Evolutionary conservation across 2,797 vertebrate species (phyloP).

Genomic region (Urophycis tenuis): DNA sequence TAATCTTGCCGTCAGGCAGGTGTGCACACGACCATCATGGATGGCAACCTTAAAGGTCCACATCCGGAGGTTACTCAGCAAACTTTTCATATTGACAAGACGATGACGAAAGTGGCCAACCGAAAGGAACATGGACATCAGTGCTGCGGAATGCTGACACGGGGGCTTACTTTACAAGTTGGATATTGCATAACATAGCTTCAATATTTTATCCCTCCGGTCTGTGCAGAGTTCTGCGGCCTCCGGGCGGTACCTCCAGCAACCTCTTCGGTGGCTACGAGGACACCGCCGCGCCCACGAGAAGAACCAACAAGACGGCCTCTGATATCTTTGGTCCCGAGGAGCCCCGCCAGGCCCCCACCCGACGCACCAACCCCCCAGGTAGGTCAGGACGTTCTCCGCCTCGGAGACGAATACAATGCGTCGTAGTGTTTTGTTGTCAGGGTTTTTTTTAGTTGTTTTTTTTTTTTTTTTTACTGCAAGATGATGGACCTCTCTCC

Average conservation of each 20-base stretch:
- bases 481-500: background rate
- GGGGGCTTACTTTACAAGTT: too few relatives aligned
- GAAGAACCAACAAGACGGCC: conserved; percentile 81
- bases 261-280: conserved; percentile 80
- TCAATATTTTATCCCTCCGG: background rate
- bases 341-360: conserved; percentile 59
- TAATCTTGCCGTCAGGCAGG: background rate
- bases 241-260: conserved; percentile 85
- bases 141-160: background rate
- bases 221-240: conserved; percentile 75
- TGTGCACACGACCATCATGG: background rate
- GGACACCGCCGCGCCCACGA: conserved; percentile 66
- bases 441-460: too few relatives aligned
- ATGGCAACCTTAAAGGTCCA: background rate
- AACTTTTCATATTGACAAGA: background rate
- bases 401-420: too few relatives aligned
- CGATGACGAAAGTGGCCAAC: background rate
- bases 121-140: background rate
- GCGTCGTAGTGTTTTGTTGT: too few relatives aligned
- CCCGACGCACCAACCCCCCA: conserved; percentile 75
- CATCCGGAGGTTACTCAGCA: background rate
- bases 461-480: too few relatives aligned
- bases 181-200: too few relatives aligned
- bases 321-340: conserved; percentile 84
- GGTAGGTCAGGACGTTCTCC: conserved; percentile 62